phyloP scores from a whole-genome alignment of 2,888 invertebrate species.

The Operophtera brumata region DNA sequence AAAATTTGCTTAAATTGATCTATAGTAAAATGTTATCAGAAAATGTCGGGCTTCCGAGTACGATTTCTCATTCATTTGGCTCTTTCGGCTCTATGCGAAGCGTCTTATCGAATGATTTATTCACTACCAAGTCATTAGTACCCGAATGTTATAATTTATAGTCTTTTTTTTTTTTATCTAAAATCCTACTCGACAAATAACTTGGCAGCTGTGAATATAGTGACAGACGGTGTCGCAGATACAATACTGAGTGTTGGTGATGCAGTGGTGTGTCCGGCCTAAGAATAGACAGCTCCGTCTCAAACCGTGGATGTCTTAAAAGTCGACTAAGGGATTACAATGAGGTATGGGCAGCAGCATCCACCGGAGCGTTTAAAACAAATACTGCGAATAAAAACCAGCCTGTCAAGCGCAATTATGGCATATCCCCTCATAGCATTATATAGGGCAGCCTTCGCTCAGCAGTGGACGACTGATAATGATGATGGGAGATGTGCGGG shows the following conservation, averaged over 20 bases:
- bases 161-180: constrained; percentile 62
- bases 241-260: background rate
- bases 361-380: too few species aligned
- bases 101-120: constrained; percentile 39
- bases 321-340: too few species aligned
- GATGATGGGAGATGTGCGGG: too few species aligned
- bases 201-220: constrained; percentile 11
- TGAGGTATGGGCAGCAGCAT: too few species aligned
- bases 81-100: constrained; percentile 24
- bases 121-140: constrained; percentile 44
- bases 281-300: too few species aligned
- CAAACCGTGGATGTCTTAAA: too few species aligned
- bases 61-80: constrained; percentile 24
- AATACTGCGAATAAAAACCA: too few species aligned
- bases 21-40: constrained; percentile 15
- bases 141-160: constrained; percentile 62
- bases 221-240: background rate
- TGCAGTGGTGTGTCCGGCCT: too few species aligned
- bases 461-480: background rate
- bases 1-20: too few species aligned
- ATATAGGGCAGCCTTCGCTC: too few species aligned
- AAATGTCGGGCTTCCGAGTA: constrained; percentile 13
- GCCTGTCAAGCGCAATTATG: too few species aligned
- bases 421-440: too few species aligned
- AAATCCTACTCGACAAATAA: constrained; percentile 22